These are phyloP conservation scores for Lophius americanus DNA, from an alignment of 2,797 vertebrate species.

Conservation along the genomic window DNA sequence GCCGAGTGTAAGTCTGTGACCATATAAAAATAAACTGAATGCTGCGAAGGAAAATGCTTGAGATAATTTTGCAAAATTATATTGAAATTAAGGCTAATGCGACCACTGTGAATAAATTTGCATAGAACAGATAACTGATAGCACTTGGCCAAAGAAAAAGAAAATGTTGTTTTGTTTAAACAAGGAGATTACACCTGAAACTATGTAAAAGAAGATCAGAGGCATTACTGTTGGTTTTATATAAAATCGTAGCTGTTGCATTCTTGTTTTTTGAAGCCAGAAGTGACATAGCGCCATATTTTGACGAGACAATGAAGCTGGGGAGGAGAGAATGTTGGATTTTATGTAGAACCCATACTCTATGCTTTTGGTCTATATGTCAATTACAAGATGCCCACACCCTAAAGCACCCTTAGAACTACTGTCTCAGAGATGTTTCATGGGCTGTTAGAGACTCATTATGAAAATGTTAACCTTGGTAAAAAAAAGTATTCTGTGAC, in stretches of 20 bases:
- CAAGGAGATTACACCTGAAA: conserved; percentile 19
- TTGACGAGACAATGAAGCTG: not conserved
- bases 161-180: conserved; percentile 62
- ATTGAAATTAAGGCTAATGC: too few relatives aligned
- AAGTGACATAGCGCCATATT: not conserved
- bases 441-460: too few relatives aligned
- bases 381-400: too few relatives aligned
- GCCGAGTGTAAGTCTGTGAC: conserved; percentile 39
- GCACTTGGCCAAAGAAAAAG: conserved; percentile 41
- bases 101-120: too few relatives aligned
- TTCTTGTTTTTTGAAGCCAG: too few relatives aligned
- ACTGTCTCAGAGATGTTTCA: too few relatives aligned
- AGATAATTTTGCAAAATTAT: conserved; percentile 21
- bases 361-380: too few relatives aligned
- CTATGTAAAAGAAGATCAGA: not conserved
- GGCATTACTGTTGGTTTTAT: too few relatives aligned
- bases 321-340: not conserved
- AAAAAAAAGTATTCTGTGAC: too few relatives aligned
- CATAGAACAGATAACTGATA: conserved; percentile 42
- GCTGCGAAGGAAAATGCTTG: conserved; percentile 19
- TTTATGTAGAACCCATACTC: not conserved
- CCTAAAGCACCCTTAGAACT: too few relatives aligned
- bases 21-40: conserved; percentile 42
- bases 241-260: too few relatives aligned
- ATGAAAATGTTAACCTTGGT: too few relatives aligned